These are phyloP conservation scores for Sciurus niger DNA, from an alignment of 2,113 vertebrate species.

Conservation along the genomic window DNA sequence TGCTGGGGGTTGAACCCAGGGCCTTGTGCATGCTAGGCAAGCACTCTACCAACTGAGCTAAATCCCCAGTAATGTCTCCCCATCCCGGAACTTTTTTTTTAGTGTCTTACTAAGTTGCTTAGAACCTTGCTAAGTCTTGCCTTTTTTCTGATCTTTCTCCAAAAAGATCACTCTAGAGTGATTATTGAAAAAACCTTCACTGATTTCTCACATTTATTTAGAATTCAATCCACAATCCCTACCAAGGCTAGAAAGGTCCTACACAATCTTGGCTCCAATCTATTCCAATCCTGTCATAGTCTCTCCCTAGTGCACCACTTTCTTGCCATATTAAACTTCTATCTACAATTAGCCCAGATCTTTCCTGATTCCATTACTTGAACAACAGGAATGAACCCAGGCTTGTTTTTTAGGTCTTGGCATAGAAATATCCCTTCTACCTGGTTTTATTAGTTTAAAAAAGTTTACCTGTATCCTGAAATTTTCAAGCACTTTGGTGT, in stretches of 20 bases:
- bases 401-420: background rate
- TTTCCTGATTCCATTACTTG: background rate
- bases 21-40: no score
- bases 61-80: no score
- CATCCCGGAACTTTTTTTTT: background rate
- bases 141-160: constrained; percentile 9
- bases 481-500: background rate
- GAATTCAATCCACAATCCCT: constrained; percentile 24
- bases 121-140: background rate
- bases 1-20: background rate
- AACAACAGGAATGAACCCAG: background rate
- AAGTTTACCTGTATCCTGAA: constrained; percentile 26
- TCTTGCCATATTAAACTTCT: background rate
- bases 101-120: background rate
- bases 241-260: background rate
- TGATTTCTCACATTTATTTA: background rate
- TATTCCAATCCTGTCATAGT: background rate
- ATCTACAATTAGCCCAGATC: background rate
- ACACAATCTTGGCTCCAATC: background rate
- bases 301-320: background rate
- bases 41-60: no score
- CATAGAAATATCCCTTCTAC: background rate
- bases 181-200: constrained; percentile 34
- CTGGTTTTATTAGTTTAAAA: constrained; percentile 22
- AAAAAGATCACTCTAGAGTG: constrained; percentile 15